Base-by-base conservation (phyloP, 1,140 invertebrate genomes). In the Hycleus cichorii region DNA sequence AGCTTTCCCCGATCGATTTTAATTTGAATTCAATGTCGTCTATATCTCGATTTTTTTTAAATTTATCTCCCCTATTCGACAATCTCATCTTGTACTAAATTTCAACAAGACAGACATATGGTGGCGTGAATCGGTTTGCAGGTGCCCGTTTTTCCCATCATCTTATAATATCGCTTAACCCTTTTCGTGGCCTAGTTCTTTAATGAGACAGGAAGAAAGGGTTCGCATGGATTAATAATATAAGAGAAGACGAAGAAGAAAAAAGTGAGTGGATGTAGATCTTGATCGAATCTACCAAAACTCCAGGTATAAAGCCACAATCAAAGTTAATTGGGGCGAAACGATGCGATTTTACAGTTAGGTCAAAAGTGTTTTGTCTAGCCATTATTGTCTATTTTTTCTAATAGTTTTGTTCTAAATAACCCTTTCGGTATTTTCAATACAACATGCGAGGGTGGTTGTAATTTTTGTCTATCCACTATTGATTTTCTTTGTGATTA, bases 121-220 rank as follows among this genome's bases (percentile, higher is more conserved):
- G 59, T 58, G 49, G 63, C 62, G 62, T 62, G 50, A 58, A 62
- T 53, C 62, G 64, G 60, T 59, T 64, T 63, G 66, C 66, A 68
- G 66, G 66, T 68, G 66, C 64, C 64, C 55, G 42, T 62, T 61
- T 65, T 68, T 64, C 66, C 66, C 64, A 66, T 11, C 40, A 10
- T 42, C 11, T 6, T 42, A 42, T 11, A 11, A 4, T 45, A 53
- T 53, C 51, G 44, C 51, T 53, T 25, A 67, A 65, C 66, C 66
- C 64, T 67, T 32, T 65, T 62, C 58, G 40, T 65, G 65, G 62
- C 66, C 66, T 64, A 68, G 51, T 68, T 68, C 57, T 64, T 62
- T 66, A 64, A 66, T 66, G 62, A 65, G 58, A 44, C 60, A 56
- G 58, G 61, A 65, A 59, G 60, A 61, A 59, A 63, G 62, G 66